Base-by-base conservation (phyloP, 2,888 invertebrate species). In the Ormyrus pomaceus region DNA sequence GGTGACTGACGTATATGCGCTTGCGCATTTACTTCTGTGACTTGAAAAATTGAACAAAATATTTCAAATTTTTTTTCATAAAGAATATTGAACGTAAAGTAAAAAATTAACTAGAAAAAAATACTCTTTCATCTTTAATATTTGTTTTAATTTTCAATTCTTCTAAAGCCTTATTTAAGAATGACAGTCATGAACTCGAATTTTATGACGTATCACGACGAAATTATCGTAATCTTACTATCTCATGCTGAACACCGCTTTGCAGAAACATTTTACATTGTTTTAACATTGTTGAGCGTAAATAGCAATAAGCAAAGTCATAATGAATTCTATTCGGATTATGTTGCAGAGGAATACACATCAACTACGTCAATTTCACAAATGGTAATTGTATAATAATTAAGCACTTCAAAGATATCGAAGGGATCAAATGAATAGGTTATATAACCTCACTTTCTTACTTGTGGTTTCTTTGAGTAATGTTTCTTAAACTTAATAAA, bases 281-380 rank as follows among this genome's bases (percentile, higher is more conserved):
- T 68, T 71, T 64, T 59, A 34, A 19, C n/a, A 45, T 9, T 53
- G 50, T 19, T 71, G 66, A 19, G 19, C 19, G 19, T 19, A 19
- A 68, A 19, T 65, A 76, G 75, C 45, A 72, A 76, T 50, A 56
- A 65, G 34, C 34, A 58, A 19, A 73, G 79, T 82, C 70, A 88
- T 81, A 83, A 89, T 89, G 87, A 88, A 87, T 76, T 85, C 87
- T 5, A 65, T 88, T 10, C 85, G 89, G 50, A 64, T 87, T 45
- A 69, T 85, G n/a, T 76, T 84, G 13, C 86, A 84, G 46, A 84
- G 84, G 51, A 87, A 85, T 58, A 45, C 86, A 7, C 81, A 83
- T 72, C 89, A 88, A 61, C 71, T 89, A 5, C 87, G 90, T 46
- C 86, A 86, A 66, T 86, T 90, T 81, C 88, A 88, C 77, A 88